Conservation (phyloP, 2,797 vertebrate species). For the Perodicticus potto region DNA sequence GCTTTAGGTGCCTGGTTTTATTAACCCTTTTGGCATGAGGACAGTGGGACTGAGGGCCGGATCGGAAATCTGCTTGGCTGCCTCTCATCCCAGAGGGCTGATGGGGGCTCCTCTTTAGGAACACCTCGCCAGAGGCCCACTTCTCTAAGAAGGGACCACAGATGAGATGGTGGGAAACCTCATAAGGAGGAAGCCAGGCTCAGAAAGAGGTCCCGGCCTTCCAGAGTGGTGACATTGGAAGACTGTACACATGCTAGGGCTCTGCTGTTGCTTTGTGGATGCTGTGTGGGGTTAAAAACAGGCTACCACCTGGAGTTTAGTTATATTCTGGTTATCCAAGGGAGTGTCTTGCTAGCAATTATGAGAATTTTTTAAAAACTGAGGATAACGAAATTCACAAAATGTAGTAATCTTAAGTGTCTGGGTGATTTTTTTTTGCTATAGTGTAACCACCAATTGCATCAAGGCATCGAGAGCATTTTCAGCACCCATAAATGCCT, state of each 20-base stretch:
- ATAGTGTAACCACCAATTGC: rapidly evolving
- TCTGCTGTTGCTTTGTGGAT: background rate
- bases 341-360: background rate
- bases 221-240: background rate
- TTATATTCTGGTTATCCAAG: too few species aligned
- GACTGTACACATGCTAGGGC: too few species aligned
- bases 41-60: rapidly evolving
- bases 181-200: background rate
- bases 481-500: rapidly evolving
- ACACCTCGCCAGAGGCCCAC: background rate
- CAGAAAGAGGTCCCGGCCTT: background rate
- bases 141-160: background rate
- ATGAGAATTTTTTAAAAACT: rapidly evolving
- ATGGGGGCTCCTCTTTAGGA: background rate
- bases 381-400: background rate
- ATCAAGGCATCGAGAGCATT: rapidly evolving
- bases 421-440: rapidly evolving
- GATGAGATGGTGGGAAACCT: constrained; percentile 11
- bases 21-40: constrained; percentile 53
- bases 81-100: background rate
- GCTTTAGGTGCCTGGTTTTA: background rate
- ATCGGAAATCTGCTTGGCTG: rapidly evolving
- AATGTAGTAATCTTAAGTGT: background rate
- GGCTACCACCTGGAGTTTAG: background rate
- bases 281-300: background rate